Conservation (phyloP, 2,113 vertebrate species). For the Stomatorhinus ivindoensis region DNA sequence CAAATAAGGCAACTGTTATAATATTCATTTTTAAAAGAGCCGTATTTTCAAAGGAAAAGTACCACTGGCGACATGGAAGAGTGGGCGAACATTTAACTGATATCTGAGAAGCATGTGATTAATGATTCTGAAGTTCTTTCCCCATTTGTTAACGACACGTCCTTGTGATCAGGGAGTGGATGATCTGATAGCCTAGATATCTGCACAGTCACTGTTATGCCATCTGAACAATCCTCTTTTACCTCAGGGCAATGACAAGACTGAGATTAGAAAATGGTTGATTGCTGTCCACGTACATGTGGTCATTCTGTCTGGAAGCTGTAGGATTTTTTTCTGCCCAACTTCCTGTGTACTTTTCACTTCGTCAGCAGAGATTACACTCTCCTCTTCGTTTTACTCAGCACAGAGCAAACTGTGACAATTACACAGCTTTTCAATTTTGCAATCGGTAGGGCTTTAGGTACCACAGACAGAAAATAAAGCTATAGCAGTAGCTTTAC, state of each 20-base stretch:
- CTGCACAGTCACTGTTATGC: not conserved
- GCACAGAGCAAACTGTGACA: not conserved
- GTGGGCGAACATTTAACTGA: not conserved
- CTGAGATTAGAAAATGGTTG: not conserved
- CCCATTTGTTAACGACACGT: not conserved
- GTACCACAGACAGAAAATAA: not conserved
- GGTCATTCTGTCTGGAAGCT: not conserved
- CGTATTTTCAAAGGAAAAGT: not conserved
- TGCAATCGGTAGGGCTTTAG: not conserved
- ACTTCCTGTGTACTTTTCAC: not conserved
- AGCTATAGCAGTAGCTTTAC: not conserved
- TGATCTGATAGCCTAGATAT: not conserved
- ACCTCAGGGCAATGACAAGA: not conserved
- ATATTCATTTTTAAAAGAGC: not conserved
- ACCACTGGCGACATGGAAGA: not conserved
- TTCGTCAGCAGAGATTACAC: not conserved
- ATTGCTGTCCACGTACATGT: not conserved
- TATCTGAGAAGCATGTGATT: not conserved
- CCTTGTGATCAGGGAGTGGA: not conserved
- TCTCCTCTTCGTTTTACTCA: not conserved
- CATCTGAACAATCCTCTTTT: constrained; percentile 4
- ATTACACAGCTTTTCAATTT: not conserved
- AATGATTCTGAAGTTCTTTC: not conserved
- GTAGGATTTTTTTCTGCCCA: not conserved
- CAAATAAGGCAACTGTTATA: not conserved